phyloP scores from a whole-genome alignment of 30 jellyfish, hydroid and myxozoan species.

The Cassiopea andromeda region DNA sequence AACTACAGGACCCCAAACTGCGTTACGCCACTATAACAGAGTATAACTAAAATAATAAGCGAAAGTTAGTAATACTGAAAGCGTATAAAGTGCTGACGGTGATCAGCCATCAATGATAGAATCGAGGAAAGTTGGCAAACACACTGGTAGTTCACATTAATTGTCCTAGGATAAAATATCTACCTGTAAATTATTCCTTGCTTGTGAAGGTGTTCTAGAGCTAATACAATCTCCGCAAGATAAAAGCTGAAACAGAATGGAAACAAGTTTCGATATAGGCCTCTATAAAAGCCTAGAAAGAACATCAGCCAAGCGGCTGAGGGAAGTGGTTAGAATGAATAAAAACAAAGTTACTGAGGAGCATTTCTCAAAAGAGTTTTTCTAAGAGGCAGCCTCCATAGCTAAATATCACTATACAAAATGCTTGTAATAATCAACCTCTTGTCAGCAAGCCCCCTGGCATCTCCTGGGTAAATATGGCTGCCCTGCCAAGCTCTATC shows the following conservation, averaged over 20 bases:
- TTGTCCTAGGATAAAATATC: not conserved
- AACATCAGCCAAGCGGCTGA: no score
- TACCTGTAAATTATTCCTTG: constrained; percentile 99
- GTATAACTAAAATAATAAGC: no score
- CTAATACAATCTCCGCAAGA: constrained; percentile 96
- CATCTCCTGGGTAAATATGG: not conserved
- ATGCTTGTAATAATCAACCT: not conserved
- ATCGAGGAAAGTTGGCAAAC: not conserved
- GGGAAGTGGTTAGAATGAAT: no score
- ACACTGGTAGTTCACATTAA: no score
- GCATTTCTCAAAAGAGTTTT: not conserved
- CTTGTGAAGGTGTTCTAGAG: constrained; percentile 91
- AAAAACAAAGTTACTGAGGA: not conserved
- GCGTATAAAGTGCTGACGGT: not conserved
- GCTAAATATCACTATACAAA: no score
- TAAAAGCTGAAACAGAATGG: constrained; percentile 80
- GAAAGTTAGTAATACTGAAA: no score
- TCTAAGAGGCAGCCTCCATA: not conserved
- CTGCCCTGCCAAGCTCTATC: not conserved
- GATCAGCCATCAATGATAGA: not conserved
- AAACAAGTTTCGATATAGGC: not conserved
- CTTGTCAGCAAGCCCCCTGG: not conserved
- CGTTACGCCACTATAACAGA: no score
- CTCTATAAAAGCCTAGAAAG: no score
- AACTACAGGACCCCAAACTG: no score